Evolutionary conservation across 1,140 invertebrate genomes (phyloP), one percentile per base, ranked within the genome.

Genomic region (Temnothorax longispinosus): DNA sequence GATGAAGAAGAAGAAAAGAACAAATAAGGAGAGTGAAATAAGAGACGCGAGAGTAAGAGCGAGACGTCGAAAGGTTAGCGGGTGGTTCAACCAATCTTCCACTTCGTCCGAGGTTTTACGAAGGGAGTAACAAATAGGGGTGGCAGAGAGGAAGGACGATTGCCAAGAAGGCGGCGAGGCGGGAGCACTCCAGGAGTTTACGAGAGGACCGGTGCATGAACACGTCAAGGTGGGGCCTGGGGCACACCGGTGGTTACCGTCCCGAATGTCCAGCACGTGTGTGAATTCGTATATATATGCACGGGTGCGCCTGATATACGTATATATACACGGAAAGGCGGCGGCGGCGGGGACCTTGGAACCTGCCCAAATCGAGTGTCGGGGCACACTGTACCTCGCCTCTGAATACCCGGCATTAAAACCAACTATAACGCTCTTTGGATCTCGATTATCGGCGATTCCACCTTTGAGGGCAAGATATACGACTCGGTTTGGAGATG

Each of bases 131-230:
- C 76, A 54, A 52, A 60, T 50, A 58, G 58, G 35, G 69, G 27
- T 32, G 27, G 44, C 4, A 3, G 21, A 60, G 38, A 52, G 84
- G 47, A 78, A 86, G 60, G 76, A 69, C 78, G 52, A 90, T 27
- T 74, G 69, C 44, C 58, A 35, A n/a, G 13, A 35, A 50, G 69
- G 52, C 41, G 58, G 86, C 76, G 38, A 27, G 27, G 38, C 52
- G 80, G 56, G 32, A 89, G 89, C 52, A 85, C 62, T 67, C 27
- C 47, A 85, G 86, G 88, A 89, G 90, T 92, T 92, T 92, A 92
- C 91, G 92, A 91, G 90, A 89, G 89, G 89, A 89, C 74, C 87
- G 87, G 62, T 77, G 87, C 90, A 92, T 92, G 91, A 92, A 92
- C 90, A 92, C 91, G 91, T 92, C 90, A 92, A 91, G 90, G 85